phyloP scores from a whole-genome alignment of 1,140 invertebrate species.

The Aleiodes sp. region DNA sequence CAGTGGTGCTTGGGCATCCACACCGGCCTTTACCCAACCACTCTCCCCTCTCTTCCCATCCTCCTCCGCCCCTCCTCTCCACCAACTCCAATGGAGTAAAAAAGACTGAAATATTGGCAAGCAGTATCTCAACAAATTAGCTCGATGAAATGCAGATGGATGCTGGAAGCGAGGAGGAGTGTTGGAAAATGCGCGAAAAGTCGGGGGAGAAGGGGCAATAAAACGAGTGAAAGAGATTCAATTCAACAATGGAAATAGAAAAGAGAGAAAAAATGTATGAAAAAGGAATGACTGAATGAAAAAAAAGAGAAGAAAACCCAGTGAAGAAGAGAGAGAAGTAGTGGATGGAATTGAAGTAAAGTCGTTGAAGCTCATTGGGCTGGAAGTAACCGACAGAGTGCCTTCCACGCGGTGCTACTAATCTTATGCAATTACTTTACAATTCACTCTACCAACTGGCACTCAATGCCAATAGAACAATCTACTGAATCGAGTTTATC shows the following conservation, averaged over 20 bases:
- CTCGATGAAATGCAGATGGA: conserved; percentile 63
- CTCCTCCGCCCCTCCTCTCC: conserved; percentile 37
- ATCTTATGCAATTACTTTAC: conserved; percentile 68
- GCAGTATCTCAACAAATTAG: conserved; percentile 67
- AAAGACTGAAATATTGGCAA: conserved; percentile 65
- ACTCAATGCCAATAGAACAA: conserved; percentile 60
- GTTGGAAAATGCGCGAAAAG: conserved; percentile 19
- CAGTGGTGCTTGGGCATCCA: conserved; percentile 8
- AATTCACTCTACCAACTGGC: conserved; percentile 64
- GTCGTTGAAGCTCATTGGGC: conserved; percentile 64
- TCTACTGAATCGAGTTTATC: conserved; percentile 60
- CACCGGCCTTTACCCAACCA: conserved; percentile 20
- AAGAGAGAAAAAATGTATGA: conserved; percentile 37
- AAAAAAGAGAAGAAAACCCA: conserved; percentile 28
- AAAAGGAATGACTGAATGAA: too few species aligned
- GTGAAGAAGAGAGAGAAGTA: background rate
- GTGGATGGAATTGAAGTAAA: conserved; percentile 62
- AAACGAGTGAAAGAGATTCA: background rate
- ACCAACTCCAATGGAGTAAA: conserved; percentile 55
- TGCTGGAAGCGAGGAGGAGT: background rate
- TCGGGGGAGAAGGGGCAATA: background rate
- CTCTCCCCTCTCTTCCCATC: conserved; percentile 43
- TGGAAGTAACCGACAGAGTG: conserved; percentile 67
- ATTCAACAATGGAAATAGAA: background rate
- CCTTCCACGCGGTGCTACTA: conserved; percentile 60